Conservation (phyloP, 2,888 invertebrate species). For the Melinopterus prodromus region DNA sequence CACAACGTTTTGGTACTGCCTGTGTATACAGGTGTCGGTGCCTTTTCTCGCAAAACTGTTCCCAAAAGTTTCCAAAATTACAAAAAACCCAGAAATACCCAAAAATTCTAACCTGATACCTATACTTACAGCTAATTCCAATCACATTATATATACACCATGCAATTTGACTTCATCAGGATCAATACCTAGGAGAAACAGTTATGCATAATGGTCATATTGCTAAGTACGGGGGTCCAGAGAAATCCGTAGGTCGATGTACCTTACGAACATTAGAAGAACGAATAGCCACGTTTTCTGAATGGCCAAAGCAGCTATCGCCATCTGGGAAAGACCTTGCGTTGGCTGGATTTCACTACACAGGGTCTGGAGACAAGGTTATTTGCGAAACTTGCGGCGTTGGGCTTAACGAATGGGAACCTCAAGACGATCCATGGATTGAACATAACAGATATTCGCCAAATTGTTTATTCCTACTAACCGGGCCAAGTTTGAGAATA, state of each 20-base stretch:
- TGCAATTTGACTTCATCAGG: constrained; percentile 43
- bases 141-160: neutral
- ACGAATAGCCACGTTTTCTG: constrained; percentile 74
- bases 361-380: constrained; percentile 88
- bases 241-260: constrained; percentile 64
- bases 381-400: constrained; percentile 95
- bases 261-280: constrained; percentile 69
- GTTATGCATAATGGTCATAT: neutral
- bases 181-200: constrained; percentile 47
- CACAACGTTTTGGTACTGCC: too few relatives aligned
- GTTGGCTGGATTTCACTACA: constrained; percentile 93
- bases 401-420: constrained; percentile 93
- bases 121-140: neutral
- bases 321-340: constrained; percentile 83
- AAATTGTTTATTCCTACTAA: constrained; percentile 72
- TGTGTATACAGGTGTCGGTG: too few relatives aligned
- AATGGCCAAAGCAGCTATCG: constrained; percentile 84
- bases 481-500: constrained; percentile 52
- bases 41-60: too few relatives aligned
- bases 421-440: constrained; percentile 90
- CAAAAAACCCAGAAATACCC: too few relatives aligned
- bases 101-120: too few relatives aligned
- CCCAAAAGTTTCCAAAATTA: too few relatives aligned
- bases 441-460: constrained; percentile 94
- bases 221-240: constrained; percentile 23